Evolutionary conservation across 1,140 invertebrate genomes (phyloP).

Genomic region (Drosophila pallidifrons): DNA sequence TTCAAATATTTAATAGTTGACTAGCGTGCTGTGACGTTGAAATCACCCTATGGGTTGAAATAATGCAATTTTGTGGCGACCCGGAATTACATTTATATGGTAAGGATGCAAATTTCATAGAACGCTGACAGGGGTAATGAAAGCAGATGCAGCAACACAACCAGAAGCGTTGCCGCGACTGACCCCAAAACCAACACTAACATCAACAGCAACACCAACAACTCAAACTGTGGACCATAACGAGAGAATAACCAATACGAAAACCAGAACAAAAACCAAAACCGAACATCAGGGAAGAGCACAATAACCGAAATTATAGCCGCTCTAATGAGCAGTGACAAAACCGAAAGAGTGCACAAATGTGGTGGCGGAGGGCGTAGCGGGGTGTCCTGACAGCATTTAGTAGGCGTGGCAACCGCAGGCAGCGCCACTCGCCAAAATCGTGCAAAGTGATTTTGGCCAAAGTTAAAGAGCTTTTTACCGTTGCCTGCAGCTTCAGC

Average conservation of each 20-base stretch:
- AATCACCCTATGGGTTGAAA: conserved; percentile 10
- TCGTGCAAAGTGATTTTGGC: conserved; percentile 69
- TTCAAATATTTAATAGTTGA: no score
- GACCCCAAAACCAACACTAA: conserved; percentile 5
- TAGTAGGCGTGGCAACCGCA: conserved; percentile 31
- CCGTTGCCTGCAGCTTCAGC: conserved; percentile 21
- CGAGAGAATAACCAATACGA: conserved; percentile 39
- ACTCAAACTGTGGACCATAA: conserved; percentile 1
- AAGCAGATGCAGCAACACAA: conserved; percentile 6
- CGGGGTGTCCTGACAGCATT: conserved; percentile 15
- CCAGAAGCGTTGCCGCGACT: conserved; percentile 22
- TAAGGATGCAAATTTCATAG: conserved; percentile 61
- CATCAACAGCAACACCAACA: neutral
- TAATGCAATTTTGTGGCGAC: conserved; percentile 63
- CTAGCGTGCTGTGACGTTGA: conserved; percentile 19
- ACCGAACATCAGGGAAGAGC: conserved; percentile 61
- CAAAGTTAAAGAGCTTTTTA: conserved; percentile 70
- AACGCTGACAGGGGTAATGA: conserved; percentile 33
- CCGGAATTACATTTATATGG: conserved; percentile 66
- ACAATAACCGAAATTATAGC: conserved; percentile 79
- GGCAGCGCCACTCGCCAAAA: conserved; percentile 4
- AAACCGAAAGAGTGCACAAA: conserved; percentile 65
- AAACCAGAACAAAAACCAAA: conserved; percentile 38
- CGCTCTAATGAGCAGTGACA: conserved; percentile 80
- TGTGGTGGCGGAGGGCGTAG: conserved; percentile 56